Conservation (phyloP, 2,888 invertebrate genomes). For the Calliscelio sp. region DNA sequence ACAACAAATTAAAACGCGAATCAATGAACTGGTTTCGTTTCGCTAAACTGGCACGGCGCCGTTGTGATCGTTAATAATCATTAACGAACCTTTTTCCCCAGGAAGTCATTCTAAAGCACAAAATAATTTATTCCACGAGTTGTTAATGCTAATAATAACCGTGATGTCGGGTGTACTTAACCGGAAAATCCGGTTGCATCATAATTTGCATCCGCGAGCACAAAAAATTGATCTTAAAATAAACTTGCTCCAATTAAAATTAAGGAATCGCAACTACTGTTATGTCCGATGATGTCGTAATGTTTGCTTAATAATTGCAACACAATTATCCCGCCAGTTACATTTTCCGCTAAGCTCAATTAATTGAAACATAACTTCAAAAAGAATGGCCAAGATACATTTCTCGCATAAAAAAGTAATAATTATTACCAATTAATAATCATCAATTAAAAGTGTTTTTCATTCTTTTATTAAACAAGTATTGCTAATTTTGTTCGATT, state of each 20-base stretch:
- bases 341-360: too few relatives aligned
- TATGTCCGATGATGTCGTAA: conserved; percentile 22
- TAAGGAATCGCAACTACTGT: conserved; percentile 51
- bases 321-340: neutral
- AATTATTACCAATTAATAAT: too few relatives aligned
- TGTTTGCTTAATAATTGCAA: conserved; percentile 2
- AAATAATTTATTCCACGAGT: conserved; percentile 63
- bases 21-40: conserved; percentile 53
- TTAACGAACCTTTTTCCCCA: conserved; percentile 46
- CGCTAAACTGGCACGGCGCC: conserved; percentile 36
- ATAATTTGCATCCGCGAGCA: conserved; percentile 40
- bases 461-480: too few relatives aligned
- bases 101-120: conserved; percentile 46
- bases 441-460: too few relatives aligned
- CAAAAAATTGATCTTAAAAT: conserved; percentile 54
- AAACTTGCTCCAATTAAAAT: conserved; percentile 61
- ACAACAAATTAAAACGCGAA: conserved; percentile 28
- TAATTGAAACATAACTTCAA: too few relatives aligned
- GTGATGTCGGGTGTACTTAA: conserved; percentile 40
- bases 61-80: conserved; percentile 45
- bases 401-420: too few relatives aligned
- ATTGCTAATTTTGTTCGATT: too few relatives aligned
- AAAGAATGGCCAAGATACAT: too few relatives aligned
- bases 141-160: conserved; percentile 58
- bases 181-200: conserved; percentile 66